Base-by-base conservation (phyloP, 2,113 vertebrate species). In the Thymallus thymallus region DNA sequence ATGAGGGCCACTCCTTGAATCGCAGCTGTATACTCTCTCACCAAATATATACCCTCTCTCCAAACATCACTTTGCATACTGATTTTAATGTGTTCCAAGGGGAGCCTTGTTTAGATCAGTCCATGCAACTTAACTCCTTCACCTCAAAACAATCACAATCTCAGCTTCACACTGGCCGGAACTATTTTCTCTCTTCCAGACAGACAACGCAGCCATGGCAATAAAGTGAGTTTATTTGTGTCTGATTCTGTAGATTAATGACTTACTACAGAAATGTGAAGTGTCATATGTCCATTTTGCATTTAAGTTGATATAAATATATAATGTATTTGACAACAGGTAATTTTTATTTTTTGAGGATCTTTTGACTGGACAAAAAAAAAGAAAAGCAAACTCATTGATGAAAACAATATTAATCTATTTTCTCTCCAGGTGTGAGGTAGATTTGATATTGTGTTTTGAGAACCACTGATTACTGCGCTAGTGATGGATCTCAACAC, bases 401-500 rank as follows among this genome's bases (percentile, higher is more conserved):
- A 41, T 41, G 35, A 41, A 41, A 41, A 41, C 9, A 6, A 60
- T 60, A 60, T 60, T 23, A 14, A 51, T 51, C 48, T 51, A 51
- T 64, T 18, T 29, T 29, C 62, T 64, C 16, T 64, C 48, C 48
- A 51, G 48, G 48, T 64, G 24, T 64, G 62, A 24, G 16, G 29
- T 29, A 64, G 23, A 64, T 64, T 51, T 51, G 26, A 29, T 64
- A 16, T 29, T 29, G 61, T 68, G 48, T 68, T 35, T 55, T 45
- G 24, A 26, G 70, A 68, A 73, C 69, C 41, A 67, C 70, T 84
- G 77, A 76, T 71, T 71, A 80, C 75, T 81, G 76, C 68, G 78
- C 75, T 80, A 85, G 91, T 90, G 87, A 94, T 94, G 93, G 91
- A 92, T 92, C 91, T 91, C 84, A 85, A 93, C 94, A 91, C 90